phyloP scores from a whole-genome alignment of 2,888 invertebrate species.

The Drosophila robusta region DNA sequence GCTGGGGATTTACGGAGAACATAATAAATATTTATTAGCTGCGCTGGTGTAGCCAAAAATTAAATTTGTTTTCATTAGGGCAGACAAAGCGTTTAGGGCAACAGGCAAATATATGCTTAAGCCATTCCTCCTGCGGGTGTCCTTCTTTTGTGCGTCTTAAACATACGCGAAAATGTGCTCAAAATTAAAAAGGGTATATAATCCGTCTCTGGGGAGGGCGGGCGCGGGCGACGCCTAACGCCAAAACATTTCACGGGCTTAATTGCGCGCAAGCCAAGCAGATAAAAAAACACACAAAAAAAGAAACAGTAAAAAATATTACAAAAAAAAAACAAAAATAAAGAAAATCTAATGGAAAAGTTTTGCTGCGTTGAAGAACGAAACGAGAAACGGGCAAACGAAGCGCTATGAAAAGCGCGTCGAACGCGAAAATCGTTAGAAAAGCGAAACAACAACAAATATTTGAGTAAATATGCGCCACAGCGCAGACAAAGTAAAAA shows the following conservation, averaged over 20 bases:
- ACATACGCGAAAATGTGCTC: conserved; percentile 48
- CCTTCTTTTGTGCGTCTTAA: conserved; percentile 18
- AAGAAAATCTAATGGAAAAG: conserved; percentile 71
- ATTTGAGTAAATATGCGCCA: conserved; percentile 73
- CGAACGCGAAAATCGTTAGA: conserved; percentile 64
- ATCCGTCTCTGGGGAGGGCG: conserved; percentile 37
- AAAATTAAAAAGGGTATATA: conserved; percentile 69
- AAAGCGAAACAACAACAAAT: conserved; percentile 62
- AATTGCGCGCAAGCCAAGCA: conserved; percentile 77
- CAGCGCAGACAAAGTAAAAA: conserved; percentile 68
- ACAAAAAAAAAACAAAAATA: background rate
- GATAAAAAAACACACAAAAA: conserved; percentile 49
- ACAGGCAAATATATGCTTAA: conserved; percentile 40
- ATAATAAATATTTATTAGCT: conserved; percentile 76
- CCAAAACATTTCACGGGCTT: conserved; percentile 70
- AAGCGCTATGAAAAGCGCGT: conserved; percentile 56
- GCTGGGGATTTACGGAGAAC: conserved; percentile 29
- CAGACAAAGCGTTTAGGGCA: conserved; percentile 60
- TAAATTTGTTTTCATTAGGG: conserved; percentile 77
- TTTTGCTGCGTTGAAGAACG: conserved; percentile 43
- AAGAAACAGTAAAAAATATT: background rate
- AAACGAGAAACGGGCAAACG: conserved; percentile 33
- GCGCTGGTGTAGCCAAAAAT: conserved; percentile 53
- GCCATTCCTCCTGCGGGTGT: conserved; percentile 14
- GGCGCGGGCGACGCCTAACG: conserved; percentile 16